Evolutionary conservation across 2,888 invertebrate species (phyloP), one percentile per base, ranked within the genome.

Genomic region (Leptodirus hochenwartii): DNA sequence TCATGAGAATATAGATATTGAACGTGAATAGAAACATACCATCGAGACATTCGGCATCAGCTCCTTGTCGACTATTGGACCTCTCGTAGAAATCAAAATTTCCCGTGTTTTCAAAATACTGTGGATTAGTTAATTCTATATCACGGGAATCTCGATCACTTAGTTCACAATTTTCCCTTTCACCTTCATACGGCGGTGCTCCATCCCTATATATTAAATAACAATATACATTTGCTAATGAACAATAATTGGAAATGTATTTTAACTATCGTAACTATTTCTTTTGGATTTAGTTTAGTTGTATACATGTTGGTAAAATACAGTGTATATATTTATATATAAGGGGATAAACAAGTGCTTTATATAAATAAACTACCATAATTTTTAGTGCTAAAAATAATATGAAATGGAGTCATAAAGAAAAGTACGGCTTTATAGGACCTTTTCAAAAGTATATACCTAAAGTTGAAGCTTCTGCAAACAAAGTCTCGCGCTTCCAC

Each of bases 41-140:
- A 56, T 87, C 87, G 43, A 87, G 66, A 47, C 87, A 87, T 40
- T 85, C 84, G 8, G 60, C 62, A 35, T 75, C 75, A 32, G 65
- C 66, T 17, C 67, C 69, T 39, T 71, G 72, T 34, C 80, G 63
- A 17, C 75, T 74, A 31, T 71, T 61, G 31, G 78, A 74, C 41
- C 79, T 62, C 53, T 87, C 84, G 44, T 85, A 82, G 50, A 78
- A 88, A 47, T 84, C 81, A 47, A 78, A 88, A 47, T 74, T 82
- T 15, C 79, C 80, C 1, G 69, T 70, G 17, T 69, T 70, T 48
- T 88, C 88, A 48, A 88, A 88, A 49, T 75, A 76, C 25, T 76
- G 69, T 2, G 85, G 80, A 57, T 85, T 85, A 30, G 77, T 79
- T 34, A 81, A 66, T 47, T 87, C 84, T 47, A 87, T 58, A 45